Evolutionary conservation across 2,797 vertebrate species (phyloP), one percentile per base, ranked within the genome.

Genomic region (Artibeus lituratus): DNA sequence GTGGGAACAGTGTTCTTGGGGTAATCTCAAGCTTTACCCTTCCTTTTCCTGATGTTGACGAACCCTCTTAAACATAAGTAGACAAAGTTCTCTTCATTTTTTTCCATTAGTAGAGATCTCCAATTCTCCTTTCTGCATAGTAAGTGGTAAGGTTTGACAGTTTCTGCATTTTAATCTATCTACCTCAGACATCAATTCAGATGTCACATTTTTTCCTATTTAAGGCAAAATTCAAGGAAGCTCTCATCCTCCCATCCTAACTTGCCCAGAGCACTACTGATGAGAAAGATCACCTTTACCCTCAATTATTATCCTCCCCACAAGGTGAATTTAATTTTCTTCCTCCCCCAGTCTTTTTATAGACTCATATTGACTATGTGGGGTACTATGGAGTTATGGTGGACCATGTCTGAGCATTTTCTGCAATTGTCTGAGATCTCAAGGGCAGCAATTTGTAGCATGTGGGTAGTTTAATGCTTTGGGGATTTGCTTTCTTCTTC

Each of bases 61-160:
- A 82, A 77, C 24, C 2, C 14, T 51, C 39, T 72, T 72, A 19
- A 1, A 91, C 11, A 89, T 8, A 76, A 70, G 7, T 35, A 62
- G 1, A 26, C 4, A 49, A 32, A 37, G 65, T 86, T 39, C 8
- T 32, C 42, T 95, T 85, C 19, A 78, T 42, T 53, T 82, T 47
- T 62, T 90, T 74, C 35, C 32, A 39, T 18, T 67, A 51, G 7
- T 11, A 77, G 29, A 91, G 9, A 7, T 16, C 32, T 85, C 32
- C 9, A 49, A 14, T 81, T 94, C 26, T 76, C 21, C 53, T 80
- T 85, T 91, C 15, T 89, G 16, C 39, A n/a, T 76, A 39, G 16
- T 42, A 6, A 6, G 26, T 70, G 16, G 39, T 85, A 19, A 69
- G 11, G 24, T 85, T 32, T 89, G 73, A 11, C 3, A 47, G 39